Conservation (phyloP, 2,113 vertebrate genomes). For the Actenoides hombroni region DNA sequence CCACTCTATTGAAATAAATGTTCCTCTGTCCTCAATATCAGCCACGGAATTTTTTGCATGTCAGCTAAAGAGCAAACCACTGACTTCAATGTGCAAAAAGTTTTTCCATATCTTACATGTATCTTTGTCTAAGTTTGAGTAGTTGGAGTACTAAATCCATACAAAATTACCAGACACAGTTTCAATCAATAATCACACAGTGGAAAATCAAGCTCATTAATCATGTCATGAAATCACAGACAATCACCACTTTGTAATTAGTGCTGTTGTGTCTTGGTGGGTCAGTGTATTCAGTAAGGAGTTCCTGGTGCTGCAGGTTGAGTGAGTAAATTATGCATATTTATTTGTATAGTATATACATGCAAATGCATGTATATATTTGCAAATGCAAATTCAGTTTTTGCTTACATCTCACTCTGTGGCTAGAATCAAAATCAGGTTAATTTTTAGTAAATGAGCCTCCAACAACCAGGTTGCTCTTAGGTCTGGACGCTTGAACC, state of each 20-base stretch:
- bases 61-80: not conserved
- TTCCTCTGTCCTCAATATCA: not conserved
- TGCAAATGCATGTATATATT: too few relatives aligned
- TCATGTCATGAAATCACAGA: conserved; percentile 1
- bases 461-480: not conserved
- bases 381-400: not conserved
- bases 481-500: not conserved
- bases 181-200: not conserved
- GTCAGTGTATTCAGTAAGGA: not conserved
- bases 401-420: not conserved
- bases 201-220: conserved; percentile 31
- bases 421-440: not conserved
- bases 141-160: not conserved
- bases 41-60: not conserved
- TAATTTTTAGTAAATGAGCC: not conserved
- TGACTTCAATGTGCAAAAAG: not conserved
- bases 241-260: not conserved
- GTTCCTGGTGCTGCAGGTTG: fast-evolving
- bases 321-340: not conserved
- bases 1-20: not conserved
- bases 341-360: not conserved
- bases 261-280: not conserved
- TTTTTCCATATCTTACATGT: not conserved
- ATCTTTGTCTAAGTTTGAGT: not conserved
- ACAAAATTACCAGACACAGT: not conserved